Conservation (phyloP, 2,888 invertebrate species). For the Podotricha telesiphe region DNA sequence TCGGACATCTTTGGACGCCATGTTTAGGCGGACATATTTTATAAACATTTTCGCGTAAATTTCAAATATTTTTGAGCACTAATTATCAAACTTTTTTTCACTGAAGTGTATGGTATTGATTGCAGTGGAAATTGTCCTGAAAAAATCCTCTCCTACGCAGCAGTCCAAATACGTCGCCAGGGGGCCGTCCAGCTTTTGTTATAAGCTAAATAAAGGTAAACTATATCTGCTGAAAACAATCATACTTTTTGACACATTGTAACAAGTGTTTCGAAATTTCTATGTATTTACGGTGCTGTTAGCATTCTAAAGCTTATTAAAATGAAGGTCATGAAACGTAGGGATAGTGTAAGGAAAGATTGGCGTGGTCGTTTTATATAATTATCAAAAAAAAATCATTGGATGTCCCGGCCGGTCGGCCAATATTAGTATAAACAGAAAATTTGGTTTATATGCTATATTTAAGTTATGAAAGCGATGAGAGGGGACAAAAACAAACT, state of each 20-base stretch:
- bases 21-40: conserved; percentile 90
- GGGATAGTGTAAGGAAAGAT: conserved; percentile 57
- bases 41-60: conserved; percentile 87
- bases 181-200: conserved; percentile 81
- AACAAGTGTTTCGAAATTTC: conserved; percentile 79
- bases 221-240: conserved; percentile 75
- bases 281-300: conserved; percentile 67
- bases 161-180: conserved; percentile 75
- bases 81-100: conserved; percentile 81
- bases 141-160: conserved; percentile 76
- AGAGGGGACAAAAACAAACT: conserved; percentile 37
- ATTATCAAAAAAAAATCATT: conserved; percentile 67
- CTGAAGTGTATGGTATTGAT: conserved; percentile 70
- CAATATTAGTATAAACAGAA: conserved; percentile 50
- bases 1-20: conserved; percentile 88
- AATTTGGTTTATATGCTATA: conserved; percentile 46
- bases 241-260: conserved; percentile 79
- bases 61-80: conserved; percentile 82
- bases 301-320: conserved; percentile 51
- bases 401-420: conserved; percentile 64
- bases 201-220: conserved; percentile 83
- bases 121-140: conserved; percentile 65
- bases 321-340: conserved; percentile 69
- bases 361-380: conserved; percentile 76
- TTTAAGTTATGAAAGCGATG: conserved; percentile 25